These are phyloP conservation scores for Tilapia sparmanii DNA, from an alignment of 2,113 vertebrate genomes.

Conservation along the genomic window DNA sequence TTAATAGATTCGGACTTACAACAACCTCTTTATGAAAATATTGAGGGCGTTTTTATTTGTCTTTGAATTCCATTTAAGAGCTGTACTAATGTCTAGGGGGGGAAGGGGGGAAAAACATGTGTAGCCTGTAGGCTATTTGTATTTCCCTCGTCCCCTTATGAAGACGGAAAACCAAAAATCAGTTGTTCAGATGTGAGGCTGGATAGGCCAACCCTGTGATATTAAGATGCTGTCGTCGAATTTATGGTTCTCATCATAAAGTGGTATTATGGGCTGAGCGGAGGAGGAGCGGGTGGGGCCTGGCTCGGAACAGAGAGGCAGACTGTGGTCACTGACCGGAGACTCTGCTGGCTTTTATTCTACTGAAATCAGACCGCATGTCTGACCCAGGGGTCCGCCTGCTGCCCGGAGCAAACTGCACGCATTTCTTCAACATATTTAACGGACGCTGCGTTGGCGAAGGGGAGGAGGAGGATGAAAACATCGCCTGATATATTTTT, in stretches of 20 bases:
- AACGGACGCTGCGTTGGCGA: conserved; percentile 22
- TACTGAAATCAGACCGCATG: conserved; percentile 51
- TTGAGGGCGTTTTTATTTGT: neutral
- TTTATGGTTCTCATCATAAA: conserved; percentile 33
- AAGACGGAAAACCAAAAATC: neutral
- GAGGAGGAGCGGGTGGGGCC: conserved; percentile 71
- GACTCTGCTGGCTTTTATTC: conserved; percentile 42
- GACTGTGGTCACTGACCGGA: conserved; percentile 58
- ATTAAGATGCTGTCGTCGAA: conserved; percentile 23
- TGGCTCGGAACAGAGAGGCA: conserved; percentile 44
- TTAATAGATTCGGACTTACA: neutral
- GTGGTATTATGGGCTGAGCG: conserved; percentile 46
- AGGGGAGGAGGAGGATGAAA: conserved; percentile 53
- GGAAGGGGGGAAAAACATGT: accelerated
- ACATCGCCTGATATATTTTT: conserved; percentile 36
- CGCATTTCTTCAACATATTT: neutral
- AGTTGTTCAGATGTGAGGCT: neutral
- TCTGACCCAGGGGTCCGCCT: conserved; percentile 56
- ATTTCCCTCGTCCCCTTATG: neutral
- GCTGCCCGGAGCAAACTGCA: conserved; percentile 23
- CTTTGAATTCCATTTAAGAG: neutral
- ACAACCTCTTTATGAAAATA: neutral
- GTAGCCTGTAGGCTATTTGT: neutral
- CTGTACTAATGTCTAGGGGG: neutral
- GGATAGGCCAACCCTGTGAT: neutral